Conservation (phyloP, 30 jellyfish, hydroid and myxozoan species). For the Aurelia aurita complex sp. Pacific region DNA sequence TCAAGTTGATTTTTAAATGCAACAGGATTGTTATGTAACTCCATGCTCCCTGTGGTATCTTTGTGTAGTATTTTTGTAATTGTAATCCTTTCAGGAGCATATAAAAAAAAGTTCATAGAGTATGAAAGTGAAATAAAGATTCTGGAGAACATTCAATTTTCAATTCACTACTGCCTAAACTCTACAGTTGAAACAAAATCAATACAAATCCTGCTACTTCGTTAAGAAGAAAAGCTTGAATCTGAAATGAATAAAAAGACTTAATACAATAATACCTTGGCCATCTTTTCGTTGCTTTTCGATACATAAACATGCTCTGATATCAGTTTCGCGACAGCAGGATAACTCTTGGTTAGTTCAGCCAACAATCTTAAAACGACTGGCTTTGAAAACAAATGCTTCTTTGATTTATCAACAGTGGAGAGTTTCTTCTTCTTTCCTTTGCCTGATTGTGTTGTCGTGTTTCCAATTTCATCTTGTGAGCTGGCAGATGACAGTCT, state of each 20-base stretch:
- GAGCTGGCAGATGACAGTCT: slow-evolving; percentile 52
- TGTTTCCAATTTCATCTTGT: slow-evolving; percentile 33
- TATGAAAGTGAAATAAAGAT: too few species aligned
- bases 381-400: slow-evolving; percentile 66
- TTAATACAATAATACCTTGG: slow-evolving; percentile 13
- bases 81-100: too few species aligned
- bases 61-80: too few species aligned
- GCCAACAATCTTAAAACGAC: slow-evolving; percentile 68
- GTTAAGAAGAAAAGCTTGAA: too few species aligned
- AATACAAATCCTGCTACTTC: too few species aligned
- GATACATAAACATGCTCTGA: slow-evolving; percentile 58
- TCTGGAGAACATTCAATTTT: too few species aligned
- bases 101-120: too few species aligned
- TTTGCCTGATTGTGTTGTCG: slow-evolving; percentile 21
- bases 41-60: too few species aligned
- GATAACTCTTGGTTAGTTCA: slow-evolving; percentile 83
- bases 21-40: too few species aligned
- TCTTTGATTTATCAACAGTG: slow-evolving; percentile 25
- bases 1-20: too few species aligned
- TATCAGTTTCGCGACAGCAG: slow-evolving; percentile 74
- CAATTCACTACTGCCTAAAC: too few species aligned
- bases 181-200: too few species aligned
- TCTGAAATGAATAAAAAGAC: background rate
- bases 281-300: slow-evolving; percentile 30
- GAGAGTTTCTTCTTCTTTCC: slow-evolving; percentile 39